phyloP scores from a whole-genome alignment of 2,113 vertebrate species.

The Cyanoderma ruficeps region DNA sequence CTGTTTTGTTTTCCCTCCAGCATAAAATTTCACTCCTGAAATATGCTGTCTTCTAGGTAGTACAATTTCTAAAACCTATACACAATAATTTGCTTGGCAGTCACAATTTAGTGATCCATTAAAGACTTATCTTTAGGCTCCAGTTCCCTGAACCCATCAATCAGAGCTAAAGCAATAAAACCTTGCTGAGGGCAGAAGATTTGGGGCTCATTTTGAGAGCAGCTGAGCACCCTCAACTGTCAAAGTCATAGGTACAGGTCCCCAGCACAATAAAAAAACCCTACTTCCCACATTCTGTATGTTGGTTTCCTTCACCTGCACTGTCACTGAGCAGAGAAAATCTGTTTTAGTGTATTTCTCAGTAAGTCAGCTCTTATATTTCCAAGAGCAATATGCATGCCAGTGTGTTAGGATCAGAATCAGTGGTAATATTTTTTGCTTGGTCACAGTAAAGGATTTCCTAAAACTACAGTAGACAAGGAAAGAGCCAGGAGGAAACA shows the following conservation, averaged over 20 bases:
- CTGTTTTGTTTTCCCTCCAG: not conserved
- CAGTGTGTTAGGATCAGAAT: not conserved
- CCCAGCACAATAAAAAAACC: not conserved
- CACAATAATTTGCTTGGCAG: constrained; percentile 33
- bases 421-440: not conserved
- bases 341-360: not conserved
- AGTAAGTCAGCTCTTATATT: not conserved
- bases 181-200: constrained; percentile 13
- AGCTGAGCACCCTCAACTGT: not conserved
- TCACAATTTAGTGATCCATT: constrained; percentile 40
- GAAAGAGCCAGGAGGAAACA: not conserved
- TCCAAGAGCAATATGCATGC: not conserved
- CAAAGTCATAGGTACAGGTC: not conserved
- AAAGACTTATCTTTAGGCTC: constrained; percentile 50
- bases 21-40: constrained; percentile 8
- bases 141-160: constrained; percentile 24
- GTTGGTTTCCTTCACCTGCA: not conserved
- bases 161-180: constrained; percentile 41
- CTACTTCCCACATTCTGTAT: not conserved
- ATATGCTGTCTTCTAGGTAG: not conserved
- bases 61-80: not conserved
- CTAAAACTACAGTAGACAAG: not conserved
- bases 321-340: not conserved
- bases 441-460: not conserved
- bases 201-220: constrained; percentile 27